A percentile compares a stretch with the other conserved stretches of the same genome.
Evolutionary conservation across 2,888 invertebrate genomes (phyloP).

Genomic region (Polydrusus pterygomalis): DNA sequence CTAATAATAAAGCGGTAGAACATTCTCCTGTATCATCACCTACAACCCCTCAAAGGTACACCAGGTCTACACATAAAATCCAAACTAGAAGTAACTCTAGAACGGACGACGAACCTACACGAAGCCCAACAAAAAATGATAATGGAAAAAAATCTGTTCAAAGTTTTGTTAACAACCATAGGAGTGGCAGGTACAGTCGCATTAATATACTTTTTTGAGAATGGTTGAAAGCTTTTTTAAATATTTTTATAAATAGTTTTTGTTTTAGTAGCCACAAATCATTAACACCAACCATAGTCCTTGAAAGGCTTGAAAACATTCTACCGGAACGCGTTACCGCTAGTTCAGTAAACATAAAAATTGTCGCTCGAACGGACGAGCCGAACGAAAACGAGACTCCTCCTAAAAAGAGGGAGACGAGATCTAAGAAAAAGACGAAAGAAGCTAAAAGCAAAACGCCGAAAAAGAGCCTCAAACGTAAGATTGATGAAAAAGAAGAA

Average conservation of each 20-base stretch:
- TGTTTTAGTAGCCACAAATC: constrained; percentile 12
- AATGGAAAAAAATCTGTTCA: background rate
- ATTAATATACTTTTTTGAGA: too few relatives aligned
- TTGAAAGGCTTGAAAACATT: constrained; percentile 26
- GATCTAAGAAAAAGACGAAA: background rate
- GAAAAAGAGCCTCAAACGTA: constrained; percentile 15
- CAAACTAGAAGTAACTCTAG: background rate
- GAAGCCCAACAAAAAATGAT: background rate
- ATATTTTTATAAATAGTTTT: too few relatives aligned
- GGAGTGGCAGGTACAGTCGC: constrained; percentile 13
- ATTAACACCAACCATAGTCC: constrained; percentile 17
- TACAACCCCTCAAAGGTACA: background rate
- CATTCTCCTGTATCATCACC: background rate
- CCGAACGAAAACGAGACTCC: constrained; percentile 21
- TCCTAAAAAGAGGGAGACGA: constrained; percentile 17
- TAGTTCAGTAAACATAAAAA: background rate
- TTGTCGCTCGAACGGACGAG: background rate
- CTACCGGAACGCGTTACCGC: background rate
- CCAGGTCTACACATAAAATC: background rate
- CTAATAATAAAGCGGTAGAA: background rate
- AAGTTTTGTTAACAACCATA: background rate
- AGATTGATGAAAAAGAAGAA: background rate
- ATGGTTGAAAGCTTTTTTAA: too few relatives aligned
- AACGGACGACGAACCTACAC: background rate
- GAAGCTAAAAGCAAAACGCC: constrained; percentile 24